A percentile compares a stretch with the other conserved stretches of the same genome.
Conservation (phyloP, 64 coral and sea anemone species). For the Stylophora pistillata region DNA sequence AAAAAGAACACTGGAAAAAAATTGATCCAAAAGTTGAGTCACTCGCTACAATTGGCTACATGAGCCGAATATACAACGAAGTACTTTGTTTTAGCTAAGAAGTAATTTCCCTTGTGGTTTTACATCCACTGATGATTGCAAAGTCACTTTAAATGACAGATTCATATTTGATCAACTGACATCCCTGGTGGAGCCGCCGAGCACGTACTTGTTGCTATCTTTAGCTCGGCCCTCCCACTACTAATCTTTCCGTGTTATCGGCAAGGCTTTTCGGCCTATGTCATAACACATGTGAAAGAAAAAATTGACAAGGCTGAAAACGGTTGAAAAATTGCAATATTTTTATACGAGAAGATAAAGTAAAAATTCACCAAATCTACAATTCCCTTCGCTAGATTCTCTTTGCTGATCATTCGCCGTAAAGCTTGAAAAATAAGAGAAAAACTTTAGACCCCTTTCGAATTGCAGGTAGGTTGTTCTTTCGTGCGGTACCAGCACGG, state of each 20-base stretch:
- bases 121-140: background rate
- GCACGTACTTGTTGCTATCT: background rate
- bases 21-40: background rate
- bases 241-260: background rate
- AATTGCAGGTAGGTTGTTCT: background rate
- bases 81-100: background rate
- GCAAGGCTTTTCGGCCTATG: background rate
- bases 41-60: background rate
- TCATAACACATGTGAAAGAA: background rate
- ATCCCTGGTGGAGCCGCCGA: background rate
- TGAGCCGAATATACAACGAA: background rate
- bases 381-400: too few species aligned
- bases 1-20: background rate
- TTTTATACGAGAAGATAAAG: background rate
- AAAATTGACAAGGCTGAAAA: background rate
- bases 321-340: background rate
- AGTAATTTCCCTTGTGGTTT: background rate
- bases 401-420: too few species aligned
- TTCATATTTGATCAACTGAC: background rate
- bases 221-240: background rate
- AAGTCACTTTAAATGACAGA: background rate
- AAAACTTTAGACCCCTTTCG: too few species aligned
- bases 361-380: too few species aligned
- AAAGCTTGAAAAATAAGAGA: too few species aligned
- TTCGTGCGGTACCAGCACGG: background rate